These are phyloP conservation scores for Sebastes nivosus DNA, from an alignment of 2,797 vertebrate genomes.

Conservation along the genomic window DNA sequence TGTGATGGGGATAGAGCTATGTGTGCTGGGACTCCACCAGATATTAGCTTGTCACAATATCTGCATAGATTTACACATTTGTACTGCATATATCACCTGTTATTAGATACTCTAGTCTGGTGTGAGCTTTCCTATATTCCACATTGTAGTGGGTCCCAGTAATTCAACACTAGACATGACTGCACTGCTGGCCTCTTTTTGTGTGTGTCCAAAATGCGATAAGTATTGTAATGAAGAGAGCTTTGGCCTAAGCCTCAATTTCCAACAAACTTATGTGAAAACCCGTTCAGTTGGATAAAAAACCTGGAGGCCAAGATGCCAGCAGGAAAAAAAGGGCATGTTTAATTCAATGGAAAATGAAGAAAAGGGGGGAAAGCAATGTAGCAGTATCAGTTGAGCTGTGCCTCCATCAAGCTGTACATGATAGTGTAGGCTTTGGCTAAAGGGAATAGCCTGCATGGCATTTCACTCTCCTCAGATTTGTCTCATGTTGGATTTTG, in stretches of 20 bases:
- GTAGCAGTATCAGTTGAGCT: slow-evolving; percentile 74
- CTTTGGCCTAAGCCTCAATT: slow-evolving; percentile 80
- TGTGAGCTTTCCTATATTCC: slow-evolving; percentile 32
- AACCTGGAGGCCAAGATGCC: slow-evolving; percentile 62
- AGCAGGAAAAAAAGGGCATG: slow-evolving; percentile 65
- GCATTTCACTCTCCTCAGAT: slow-evolving; percentile 77
- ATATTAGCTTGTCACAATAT: slow-evolving; percentile 27
- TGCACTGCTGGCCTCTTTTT: slow-evolving; percentile 55
- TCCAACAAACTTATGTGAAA: slow-evolving; percentile 70
- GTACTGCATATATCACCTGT: not conserved
- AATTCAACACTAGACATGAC: slow-evolving; percentile 58
- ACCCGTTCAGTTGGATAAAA: slow-evolving; percentile 59
- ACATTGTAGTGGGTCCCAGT: slow-evolving; percentile 34
- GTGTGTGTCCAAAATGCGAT: slow-evolving; percentile 66
- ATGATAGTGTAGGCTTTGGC: slow-evolving; percentile 78
- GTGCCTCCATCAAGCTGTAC: slow-evolving; percentile 79
- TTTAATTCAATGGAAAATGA: slow-evolving; percentile 81
- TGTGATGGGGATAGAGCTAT: slow-evolving; percentile 21
- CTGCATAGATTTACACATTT: slow-evolving; percentile 62
- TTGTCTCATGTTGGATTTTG: slow-evolving; percentile 80
- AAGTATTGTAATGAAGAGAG: slow-evolving; percentile 80
- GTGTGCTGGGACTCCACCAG: not conserved
- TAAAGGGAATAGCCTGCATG: slow-evolving; percentile 76
- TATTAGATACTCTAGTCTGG: slow-evolving; percentile 24
- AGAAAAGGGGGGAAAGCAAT: slow-evolving; percentile 70